Evolutionary conservation across 2,888 invertebrate genomes (phyloP).

Genomic region (Aphodius sticticus): DNA sequence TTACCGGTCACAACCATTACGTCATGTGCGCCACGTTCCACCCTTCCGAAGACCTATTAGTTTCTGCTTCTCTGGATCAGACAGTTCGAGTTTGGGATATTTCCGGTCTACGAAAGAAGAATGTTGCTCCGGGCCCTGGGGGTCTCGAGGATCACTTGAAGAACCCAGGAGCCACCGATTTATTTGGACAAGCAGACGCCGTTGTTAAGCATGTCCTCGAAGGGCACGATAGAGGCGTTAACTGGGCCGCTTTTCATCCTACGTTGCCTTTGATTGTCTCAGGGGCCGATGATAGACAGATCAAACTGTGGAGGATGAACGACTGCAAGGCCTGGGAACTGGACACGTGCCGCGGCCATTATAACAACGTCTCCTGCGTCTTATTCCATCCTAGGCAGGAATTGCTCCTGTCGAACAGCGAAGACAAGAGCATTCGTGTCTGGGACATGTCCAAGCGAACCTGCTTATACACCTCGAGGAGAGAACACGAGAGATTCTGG

Average conservation of each 20-base stretch:
- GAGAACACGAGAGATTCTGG: slow-evolving; percentile 98
- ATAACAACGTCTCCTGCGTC: slow-evolving; percentile 98
- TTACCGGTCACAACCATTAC: slow-evolving; percentile 98
- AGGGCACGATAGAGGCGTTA: slow-evolving; percentile 97
- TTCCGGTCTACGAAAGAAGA: slow-evolving; percentile 94
- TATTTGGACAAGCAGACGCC: slow-evolving; percentile 96
- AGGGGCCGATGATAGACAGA: slow-evolving; percentile 97
- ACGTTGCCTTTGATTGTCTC: slow-evolving; percentile 94
- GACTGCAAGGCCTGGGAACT: slow-evolving; percentile 99
- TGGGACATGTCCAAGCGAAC: slow-evolving; percentile 98
- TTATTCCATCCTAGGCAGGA: slow-evolving; percentile 98
- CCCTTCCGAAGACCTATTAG: slow-evolving; percentile 94
- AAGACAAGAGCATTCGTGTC: slow-evolving; percentile 96
- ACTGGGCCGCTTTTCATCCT: slow-evolving; percentile 98
- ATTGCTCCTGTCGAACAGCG: slow-evolving; percentile 94
- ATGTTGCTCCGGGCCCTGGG: slow-evolving; percentile 94
- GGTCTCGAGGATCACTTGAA: slow-evolving; percentile 89
- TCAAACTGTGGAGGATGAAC: slow-evolving; percentile 99
- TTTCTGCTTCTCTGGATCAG: slow-evolving; percentile 97
- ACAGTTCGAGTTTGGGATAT: slow-evolving; percentile 99
- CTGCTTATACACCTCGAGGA: slow-evolving; percentile 89
- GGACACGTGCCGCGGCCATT: slow-evolving; percentile 99
- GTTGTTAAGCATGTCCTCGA: slow-evolving; percentile 90
- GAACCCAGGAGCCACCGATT: slow-evolving; percentile 86
- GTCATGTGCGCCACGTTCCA: slow-evolving; percentile 99